These are phyloP conservation scores for Metopia argyrocephala DNA, from an alignment of 2,888 invertebrate genomes.

Conservation along the genomic window DNA sequence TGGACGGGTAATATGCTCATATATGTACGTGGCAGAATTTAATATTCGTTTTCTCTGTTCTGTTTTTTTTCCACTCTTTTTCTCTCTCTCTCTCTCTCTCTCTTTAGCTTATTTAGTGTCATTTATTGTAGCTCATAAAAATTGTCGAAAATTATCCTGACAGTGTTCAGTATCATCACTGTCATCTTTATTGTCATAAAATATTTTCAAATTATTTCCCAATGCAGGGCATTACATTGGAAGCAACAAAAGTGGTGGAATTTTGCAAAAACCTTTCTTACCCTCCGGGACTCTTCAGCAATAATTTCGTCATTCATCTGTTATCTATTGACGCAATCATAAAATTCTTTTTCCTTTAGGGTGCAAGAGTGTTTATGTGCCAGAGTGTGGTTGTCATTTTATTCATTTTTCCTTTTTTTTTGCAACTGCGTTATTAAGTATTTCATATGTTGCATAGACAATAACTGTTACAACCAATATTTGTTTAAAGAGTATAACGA, in stretches of 20 bases:
- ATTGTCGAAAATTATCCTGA: conserved; percentile 56
- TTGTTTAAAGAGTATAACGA: background rate
- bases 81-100: too few relatives aligned
- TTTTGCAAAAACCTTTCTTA: background rate
- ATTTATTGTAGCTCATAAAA: conserved; percentile 60
- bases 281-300: background rate
- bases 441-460: conserved; percentile 58
- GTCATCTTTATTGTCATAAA: conserved; percentile 61
- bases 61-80: too few relatives aligned
- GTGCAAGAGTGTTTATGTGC: background rate
- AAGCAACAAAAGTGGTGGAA: background rate
- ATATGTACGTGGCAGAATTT: too few relatives aligned
- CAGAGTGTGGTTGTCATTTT: background rate
- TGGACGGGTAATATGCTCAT: too few relatives aligned
- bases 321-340: background rate
- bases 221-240: background rate
- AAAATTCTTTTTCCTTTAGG: conserved; percentile 8
- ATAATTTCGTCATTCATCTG: too few relatives aligned
- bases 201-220: conserved; percentile 48
- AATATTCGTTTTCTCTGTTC: conserved; percentile 27
- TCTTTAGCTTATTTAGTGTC: conserved; percentile 45
- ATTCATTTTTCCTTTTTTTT: conserved; percentile 18
- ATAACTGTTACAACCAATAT: conserved; percentile 32
- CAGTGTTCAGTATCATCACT: conserved; percentile 50
- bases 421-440: conserved; percentile 10